Percentiles rank a stretch among this genome's conserved stretches.
Evolutionary conservation across 2,888 invertebrate species (phyloP).

Genomic region (Habrosyne pyritoides): DNA sequence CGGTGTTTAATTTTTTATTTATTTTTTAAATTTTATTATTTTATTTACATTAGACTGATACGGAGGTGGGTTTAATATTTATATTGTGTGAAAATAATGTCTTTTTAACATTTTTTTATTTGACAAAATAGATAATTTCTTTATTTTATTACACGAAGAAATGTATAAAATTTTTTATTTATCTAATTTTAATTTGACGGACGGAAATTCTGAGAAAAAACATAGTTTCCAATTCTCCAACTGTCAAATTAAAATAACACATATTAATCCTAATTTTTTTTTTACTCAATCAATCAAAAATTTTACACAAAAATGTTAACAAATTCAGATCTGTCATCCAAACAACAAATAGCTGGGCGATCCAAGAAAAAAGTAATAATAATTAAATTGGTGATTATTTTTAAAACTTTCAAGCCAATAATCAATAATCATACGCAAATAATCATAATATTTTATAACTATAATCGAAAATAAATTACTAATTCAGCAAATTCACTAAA

Average conservation of each 20-base stretch:
- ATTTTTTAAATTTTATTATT: constrained; percentile 24
- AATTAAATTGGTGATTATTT: too few species aligned
- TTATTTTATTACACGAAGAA: constrained; percentile 15
- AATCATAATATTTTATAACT: not conserved
- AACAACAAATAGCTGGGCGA: not conserved
- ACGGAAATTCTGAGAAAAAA: not conserved
- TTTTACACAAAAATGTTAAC: not conserved
- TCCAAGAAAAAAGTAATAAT: not conserved
- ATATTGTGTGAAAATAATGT: constrained; percentile 31
- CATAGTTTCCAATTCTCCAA: not conserved
- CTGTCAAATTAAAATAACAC: not conserved
- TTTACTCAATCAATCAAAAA: not conserved
- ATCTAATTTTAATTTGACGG: constrained; percentile 2
- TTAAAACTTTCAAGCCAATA: too few species aligned
- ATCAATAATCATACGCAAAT: not conserved
- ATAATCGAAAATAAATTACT: not conserved
- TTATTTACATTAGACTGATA: constrained; percentile 35
- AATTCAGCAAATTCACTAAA: not conserved
- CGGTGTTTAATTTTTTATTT: constrained; percentile 26
- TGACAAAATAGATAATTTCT: not conserved
- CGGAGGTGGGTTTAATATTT: constrained; percentile 35
- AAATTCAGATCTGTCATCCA: constrained; percentile 3
- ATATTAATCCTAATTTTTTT: not conserved
- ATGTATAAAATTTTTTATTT: constrained; percentile 16
- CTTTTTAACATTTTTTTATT: constrained; percentile 19